phyloP scores from a whole-genome alignment of 2,113 vertebrate genomes.

The Pedetes capensis region DNA sequence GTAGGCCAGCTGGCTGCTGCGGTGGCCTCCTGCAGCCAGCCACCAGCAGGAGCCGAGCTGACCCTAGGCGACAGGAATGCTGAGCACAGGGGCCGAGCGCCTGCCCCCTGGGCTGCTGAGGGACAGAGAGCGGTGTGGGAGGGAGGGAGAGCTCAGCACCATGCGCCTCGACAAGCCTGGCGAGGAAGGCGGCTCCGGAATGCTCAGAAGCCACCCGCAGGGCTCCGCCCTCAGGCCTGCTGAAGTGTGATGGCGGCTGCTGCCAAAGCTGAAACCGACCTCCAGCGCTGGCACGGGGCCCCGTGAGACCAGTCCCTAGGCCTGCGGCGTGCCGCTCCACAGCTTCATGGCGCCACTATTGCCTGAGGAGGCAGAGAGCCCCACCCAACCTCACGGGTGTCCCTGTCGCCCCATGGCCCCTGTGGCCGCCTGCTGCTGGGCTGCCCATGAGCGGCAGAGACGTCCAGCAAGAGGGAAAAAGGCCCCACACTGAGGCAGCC shows the following conservation, averaged over 20 bases:
- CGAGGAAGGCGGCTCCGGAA: not conserved
- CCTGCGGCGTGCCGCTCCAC: not conserved
- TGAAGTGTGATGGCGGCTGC: not conserved
- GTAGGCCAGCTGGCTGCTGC: not conserved
- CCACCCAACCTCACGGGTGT: not conserved
- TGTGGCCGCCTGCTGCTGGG: not conserved
- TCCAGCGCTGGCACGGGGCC: too few species aligned
- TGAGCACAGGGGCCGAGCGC: not conserved
- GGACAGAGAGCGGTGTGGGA: not conserved
- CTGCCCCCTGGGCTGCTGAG: not conserved
- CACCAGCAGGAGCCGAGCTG: not conserved
- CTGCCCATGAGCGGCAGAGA: not conserved
- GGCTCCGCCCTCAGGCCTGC: not conserved
- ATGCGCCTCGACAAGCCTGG: too few species aligned
- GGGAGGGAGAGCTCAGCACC: not conserved
- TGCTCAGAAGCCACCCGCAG: too few species aligned
- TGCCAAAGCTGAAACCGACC: not conserved
- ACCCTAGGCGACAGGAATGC: not conserved
- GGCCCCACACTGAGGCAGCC: too few species aligned
- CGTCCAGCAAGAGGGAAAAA: not conserved
- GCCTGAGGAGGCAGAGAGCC: not conserved
- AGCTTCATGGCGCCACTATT: not conserved
- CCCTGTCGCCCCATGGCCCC: not conserved
- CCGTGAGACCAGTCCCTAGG: not conserved
- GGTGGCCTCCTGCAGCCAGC: not conserved